phyloP scores from a whole-genome alignment of 2,888 invertebrate species.

The Latrodectus hesperus region DNA sequence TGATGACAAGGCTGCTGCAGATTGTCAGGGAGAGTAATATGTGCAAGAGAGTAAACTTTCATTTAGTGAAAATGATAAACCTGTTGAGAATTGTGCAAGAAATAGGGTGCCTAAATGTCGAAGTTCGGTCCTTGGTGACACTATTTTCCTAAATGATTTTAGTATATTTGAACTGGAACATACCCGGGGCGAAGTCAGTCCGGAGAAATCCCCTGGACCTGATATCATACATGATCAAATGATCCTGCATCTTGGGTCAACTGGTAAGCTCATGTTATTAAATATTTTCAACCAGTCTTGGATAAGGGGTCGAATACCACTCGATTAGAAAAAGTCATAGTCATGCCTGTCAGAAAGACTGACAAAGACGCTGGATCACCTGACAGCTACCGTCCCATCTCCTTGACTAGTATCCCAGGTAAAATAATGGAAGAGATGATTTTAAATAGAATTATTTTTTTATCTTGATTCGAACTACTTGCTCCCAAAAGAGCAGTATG shows the following conservation, averaged over 20 bases:
- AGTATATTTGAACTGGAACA: neutral
- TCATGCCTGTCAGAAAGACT: constrained; percentile 11
- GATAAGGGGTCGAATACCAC: constrained; percentile 14
- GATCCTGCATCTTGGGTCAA: constrained; percentile 4
- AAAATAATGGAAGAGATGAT: constrained; percentile 18
- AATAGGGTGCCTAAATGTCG: neutral
- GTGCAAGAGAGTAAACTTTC: neutral
- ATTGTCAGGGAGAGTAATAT: neutral
- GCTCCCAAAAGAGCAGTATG: constrained; percentile 14
- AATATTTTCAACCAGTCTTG: constrained; percentile 14
- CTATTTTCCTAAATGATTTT: neutral
- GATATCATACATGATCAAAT: constrained; percentile 13
- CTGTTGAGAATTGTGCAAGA: neutral
- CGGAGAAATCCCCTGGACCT: constrained; percentile 16
- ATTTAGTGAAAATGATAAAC: neutral
- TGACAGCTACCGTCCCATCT: constrained; percentile 13
- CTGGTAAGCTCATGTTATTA: neutral
- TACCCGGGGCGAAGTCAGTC: neutral
- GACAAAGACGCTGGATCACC: constrained; percentile 5
- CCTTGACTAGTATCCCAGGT: neutral
- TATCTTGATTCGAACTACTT: constrained; percentile 12
- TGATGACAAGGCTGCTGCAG: constrained; percentile 11
- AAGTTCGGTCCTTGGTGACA: constrained; percentile 1
- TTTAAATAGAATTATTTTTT: neutral
- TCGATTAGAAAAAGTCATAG: constrained; percentile 5